These are phyloP conservation scores for Drosophila busckii DNA, from an alignment of 1,140 invertebrate genomes.

Conservation along the genomic window DNA sequence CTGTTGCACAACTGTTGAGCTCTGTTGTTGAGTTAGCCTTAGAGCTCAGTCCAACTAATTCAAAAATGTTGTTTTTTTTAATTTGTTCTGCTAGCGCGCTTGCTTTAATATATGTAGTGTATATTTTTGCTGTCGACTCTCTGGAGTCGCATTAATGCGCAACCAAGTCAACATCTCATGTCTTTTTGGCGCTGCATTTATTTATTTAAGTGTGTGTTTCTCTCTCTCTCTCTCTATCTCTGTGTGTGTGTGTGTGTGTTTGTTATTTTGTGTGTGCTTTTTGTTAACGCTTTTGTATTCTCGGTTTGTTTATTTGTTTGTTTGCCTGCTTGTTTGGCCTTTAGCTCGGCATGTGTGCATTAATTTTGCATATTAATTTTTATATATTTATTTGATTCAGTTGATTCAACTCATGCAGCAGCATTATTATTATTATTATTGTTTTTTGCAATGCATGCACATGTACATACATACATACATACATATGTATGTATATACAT, in stretches of 20 bases:
- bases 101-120: too few species aligned
- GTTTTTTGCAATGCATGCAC: too few species aligned
- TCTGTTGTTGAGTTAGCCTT: too few species aligned
- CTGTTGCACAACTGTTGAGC: too few species aligned
- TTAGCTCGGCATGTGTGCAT: slow-evolving; percentile 20
- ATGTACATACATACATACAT: too few species aligned
- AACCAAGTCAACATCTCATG: not conserved
- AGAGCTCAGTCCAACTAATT: too few species aligned
- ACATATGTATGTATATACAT: too few species aligned
- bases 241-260: not conserved
- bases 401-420: too few species aligned
- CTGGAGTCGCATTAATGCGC: not conserved
- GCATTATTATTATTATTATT: slow-evolving; percentile 8
- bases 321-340: slow-evolving; percentile 26
- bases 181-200: slow-evolving; percentile 12
- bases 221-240: not conserved
- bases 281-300: not conserved
- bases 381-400: slow-evolving; percentile 23
- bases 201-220: slow-evolving; percentile 12
- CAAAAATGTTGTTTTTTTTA: too few species aligned
- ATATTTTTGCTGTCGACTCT: not conserved
- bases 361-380: slow-evolving; percentile 34
- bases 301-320: slow-evolving; percentile 4
- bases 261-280: not conserved
- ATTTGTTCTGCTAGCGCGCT: too few species aligned